Evolutionary conservation across 2,888 invertebrate genomes (phyloP).

Genomic region (Pedicia rivosa): DNA sequence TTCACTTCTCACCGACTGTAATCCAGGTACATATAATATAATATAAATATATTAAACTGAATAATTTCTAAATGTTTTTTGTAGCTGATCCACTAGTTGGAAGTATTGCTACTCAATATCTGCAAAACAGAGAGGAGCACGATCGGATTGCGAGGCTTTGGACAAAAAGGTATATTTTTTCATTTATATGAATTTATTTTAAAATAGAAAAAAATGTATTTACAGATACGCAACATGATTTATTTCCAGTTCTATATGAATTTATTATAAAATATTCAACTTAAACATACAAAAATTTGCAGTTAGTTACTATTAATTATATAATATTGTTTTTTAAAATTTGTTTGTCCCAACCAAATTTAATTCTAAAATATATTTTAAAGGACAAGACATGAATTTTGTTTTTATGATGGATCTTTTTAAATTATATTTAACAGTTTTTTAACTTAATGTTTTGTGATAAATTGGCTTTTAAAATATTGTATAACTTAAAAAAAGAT

Average conservation of each 20-base stretch:
- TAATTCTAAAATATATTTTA: too few species aligned
- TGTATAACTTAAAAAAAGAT: too few species aligned
- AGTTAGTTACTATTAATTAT: too few species aligned
- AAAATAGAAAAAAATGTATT: neutral
- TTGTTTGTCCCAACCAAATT: too few species aligned
- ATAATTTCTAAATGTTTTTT: conserved; percentile 20
- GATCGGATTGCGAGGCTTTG: conserved; percentile 95
- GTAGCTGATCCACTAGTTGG: conserved; percentile 92
- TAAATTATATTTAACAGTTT: too few species aligned
- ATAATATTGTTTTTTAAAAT: too few species aligned
- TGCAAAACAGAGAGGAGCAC: conserved; percentile 94
- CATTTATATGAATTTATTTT: neutral
- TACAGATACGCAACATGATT: conserved; percentile 30
- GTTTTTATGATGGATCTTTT: too few species aligned
- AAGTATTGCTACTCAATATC: conserved; percentile 95
- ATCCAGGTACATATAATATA: conserved; percentile 60
- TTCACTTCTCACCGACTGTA: conserved; percentile 94
- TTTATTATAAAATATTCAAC: too few species aligned
- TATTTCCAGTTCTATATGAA: conserved; percentile 19
- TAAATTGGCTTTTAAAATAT: too few species aligned
- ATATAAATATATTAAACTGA: neutral
- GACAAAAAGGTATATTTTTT: conserved; percentile 73
- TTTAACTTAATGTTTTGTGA: too few species aligned
- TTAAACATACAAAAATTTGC: too few species aligned
- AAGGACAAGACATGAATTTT: too few species aligned